These are phyloP conservation scores for Tetramorium bicarinatum DNA, from an alignment of 2,888 invertebrate genomes.

Conservation along the genomic window DNA sequence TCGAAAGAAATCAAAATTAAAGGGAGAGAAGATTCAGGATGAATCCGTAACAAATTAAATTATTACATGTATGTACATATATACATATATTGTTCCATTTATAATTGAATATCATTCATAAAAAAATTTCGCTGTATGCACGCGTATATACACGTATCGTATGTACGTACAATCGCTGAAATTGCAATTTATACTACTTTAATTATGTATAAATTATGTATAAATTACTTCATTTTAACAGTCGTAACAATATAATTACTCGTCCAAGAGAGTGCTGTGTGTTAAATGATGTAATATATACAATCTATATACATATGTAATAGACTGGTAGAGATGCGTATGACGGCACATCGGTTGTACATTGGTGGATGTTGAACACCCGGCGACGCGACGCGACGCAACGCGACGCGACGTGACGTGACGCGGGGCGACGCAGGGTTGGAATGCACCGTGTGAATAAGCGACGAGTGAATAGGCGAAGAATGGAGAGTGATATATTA, in stretches of 20 bases:
- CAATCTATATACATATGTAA: slow-evolving; percentile 44
- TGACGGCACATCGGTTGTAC: slow-evolving; percentile 25
- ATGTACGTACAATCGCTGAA: not conserved
- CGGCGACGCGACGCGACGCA: not conserved
- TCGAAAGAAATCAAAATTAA: slow-evolving; percentile 5
- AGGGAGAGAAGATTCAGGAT: not conserved
- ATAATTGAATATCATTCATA: too few species aligned
- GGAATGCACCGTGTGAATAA: slow-evolving; percentile 47
- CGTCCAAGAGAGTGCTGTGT: not conserved
- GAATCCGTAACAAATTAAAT: slow-evolving; percentile 10
- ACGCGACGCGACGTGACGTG: not conserved
- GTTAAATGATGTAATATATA: slow-evolving; percentile 4
- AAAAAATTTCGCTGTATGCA: slow-evolving; percentile 5
- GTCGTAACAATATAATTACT: slow-evolving; percentile 31
- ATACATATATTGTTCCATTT: too few species aligned
- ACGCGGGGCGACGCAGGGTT: slow-evolving; percentile 13
- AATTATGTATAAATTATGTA: not conserved
- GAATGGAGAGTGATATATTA: slow-evolving; percentile 47
- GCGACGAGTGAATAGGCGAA: slow-evolving; percentile 45
- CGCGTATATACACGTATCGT: not conserved
- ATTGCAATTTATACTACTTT: not conserved
- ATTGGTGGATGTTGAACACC: slow-evolving; percentile 25
- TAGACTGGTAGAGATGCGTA: slow-evolving; percentile 17
- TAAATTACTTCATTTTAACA: slow-evolving; percentile 25
- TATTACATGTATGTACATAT: not conserved